These are phyloP conservation scores for Trissolcus basalis DNA, from an alignment of 1,140 invertebrate species.

Conservation along the genomic window DNA sequence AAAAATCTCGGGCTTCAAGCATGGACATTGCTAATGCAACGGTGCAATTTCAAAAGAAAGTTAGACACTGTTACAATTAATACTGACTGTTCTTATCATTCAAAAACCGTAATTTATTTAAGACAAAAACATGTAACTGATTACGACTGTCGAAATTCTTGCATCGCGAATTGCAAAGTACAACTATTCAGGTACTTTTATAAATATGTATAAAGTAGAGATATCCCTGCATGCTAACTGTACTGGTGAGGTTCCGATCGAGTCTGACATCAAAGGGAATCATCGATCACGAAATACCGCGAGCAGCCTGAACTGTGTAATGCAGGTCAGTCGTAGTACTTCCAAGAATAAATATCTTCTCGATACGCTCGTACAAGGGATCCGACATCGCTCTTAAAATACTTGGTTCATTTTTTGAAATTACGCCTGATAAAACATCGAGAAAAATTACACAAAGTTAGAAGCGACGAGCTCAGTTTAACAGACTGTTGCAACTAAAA, in stretches of 20 bases:
- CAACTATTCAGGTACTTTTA: slow-evolving; percentile 23
- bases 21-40: slow-evolving; percentile 8
- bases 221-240: slow-evolving; percentile 12
- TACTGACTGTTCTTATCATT: not conserved
- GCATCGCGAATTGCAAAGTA: slow-evolving; percentile 20
- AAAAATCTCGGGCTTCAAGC: not conserved
- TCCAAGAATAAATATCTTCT: slow-evolving; percentile 50
- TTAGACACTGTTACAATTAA: slow-evolving; percentile 4
- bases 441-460: not conserved
- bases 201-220: slow-evolving; percentile 10
- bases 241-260: slow-evolving; percentile 21
- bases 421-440: not conserved
- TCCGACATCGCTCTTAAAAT: slow-evolving; percentile 41
- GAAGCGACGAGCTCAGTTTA: too few relatives aligned
- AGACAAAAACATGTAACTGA: too few relatives aligned
- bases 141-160: not conserved
- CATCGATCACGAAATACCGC: slow-evolving; percentile 32
- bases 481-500: too few relatives aligned
- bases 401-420: slow-evolving; percentile 22
- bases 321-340: slow-evolving; percentile 37
- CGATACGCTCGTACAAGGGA: slow-evolving; percentile 33
- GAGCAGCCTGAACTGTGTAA: slow-evolving; percentile 28
- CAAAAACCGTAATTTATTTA: too few relatives aligned
- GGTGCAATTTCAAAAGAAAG: not conserved
- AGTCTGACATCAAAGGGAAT: slow-evolving; percentile 37